Conservation (phyloP, 1,140 invertebrate species). For the Drosophila punjabiensis region DNA sequence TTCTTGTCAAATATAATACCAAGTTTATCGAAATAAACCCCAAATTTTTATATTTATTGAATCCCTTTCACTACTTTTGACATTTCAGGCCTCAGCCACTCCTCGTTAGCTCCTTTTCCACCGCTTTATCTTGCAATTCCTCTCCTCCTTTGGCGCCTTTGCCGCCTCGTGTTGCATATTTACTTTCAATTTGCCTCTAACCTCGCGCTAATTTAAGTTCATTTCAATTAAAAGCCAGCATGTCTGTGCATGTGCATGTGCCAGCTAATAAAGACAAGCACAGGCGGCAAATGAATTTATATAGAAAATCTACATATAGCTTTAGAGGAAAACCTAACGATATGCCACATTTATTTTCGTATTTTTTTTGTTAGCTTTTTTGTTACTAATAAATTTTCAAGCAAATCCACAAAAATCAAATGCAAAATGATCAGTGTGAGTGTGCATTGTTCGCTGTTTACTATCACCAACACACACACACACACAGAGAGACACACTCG, state of each 20-base stretch:
- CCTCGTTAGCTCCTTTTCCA: background rate
- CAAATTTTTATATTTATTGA: background rate
- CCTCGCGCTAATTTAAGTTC: slow-evolving; percentile 83
- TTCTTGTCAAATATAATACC: background rate
- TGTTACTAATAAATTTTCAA: slow-evolving; percentile 44
- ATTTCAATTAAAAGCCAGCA: slow-evolving; percentile 78
- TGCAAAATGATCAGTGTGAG: slow-evolving; percentile 52
- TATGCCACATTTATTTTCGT: background rate
- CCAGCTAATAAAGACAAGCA: slow-evolving; percentile 53
- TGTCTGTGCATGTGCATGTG: slow-evolving; percentile 35
- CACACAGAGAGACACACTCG: background rate
- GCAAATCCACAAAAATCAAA: slow-evolving; percentile 49
- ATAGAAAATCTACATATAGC: slow-evolving; percentile 42
- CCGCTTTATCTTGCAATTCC: slow-evolving; percentile 2
- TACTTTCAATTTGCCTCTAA: slow-evolving; percentile 77
- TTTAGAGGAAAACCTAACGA: slow-evolving; percentile 37
- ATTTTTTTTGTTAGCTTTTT: background rate
- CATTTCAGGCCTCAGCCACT: background rate
- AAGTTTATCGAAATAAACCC: background rate
- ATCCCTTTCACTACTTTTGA: background rate
- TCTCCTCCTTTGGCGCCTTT: slow-evolving; percentile 6
- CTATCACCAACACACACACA: slow-evolving; percentile 57
- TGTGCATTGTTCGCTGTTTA: slow-evolving; percentile 60
- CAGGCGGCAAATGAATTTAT: slow-evolving; percentile 28
- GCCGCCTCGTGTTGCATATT: slow-evolving; percentile 51